phyloP scores from a whole-genome alignment of 2,888 invertebrate genomes.

The Busseola fusca region DNA sequence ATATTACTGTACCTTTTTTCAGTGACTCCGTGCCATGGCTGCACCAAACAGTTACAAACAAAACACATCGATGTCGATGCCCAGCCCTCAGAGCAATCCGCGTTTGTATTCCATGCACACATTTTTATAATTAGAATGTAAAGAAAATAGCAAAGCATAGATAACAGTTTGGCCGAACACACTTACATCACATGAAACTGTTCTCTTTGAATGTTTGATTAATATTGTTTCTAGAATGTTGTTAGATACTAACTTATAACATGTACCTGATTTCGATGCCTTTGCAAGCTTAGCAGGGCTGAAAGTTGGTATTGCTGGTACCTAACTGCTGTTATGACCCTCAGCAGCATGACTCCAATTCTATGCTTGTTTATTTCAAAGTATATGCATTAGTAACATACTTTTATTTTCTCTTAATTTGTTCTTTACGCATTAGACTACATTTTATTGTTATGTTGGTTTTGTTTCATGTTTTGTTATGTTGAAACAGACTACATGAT shows the following conservation, averaged over 20 bases:
- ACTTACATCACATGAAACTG: conserved; percentile 65
- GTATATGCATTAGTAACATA: conserved; percentile 78
- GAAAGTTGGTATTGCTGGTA: conserved; percentile 81
- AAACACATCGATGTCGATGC: conserved; percentile 92
- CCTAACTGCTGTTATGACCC: conserved; percentile 78
- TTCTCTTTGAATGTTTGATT: conserved; percentile 63
- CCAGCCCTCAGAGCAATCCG: conserved; percentile 91
- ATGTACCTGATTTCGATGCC: conserved; percentile 74
- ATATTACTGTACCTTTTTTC: conserved; percentile 35
- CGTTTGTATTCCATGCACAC: conserved; percentile 89
- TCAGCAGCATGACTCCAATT: conserved; percentile 83
- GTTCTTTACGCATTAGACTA: conserved; percentile 86
- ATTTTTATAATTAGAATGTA: conserved; percentile 35
- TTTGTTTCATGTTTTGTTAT: conserved; percentile 93
- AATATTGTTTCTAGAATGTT: conserved; percentile 73
- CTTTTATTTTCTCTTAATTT: conserved; percentile 74
- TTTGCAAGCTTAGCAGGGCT: conserved; percentile 82
- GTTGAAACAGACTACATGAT: conserved; percentile 91
- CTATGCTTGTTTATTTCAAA: conserved; percentile 78
- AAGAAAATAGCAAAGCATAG: conserved; percentile 57
- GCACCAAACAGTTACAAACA: conserved; percentile 95
- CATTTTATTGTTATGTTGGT: conserved; percentile 91
- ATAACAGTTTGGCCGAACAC: conserved; percentile 63
- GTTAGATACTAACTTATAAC: conserved; percentile 81
- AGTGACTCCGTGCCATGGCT: conserved; percentile 89